phyloP scores from a whole-genome alignment of 2,797 vertebrate genomes.

The Apodemus agrarius region DNA sequence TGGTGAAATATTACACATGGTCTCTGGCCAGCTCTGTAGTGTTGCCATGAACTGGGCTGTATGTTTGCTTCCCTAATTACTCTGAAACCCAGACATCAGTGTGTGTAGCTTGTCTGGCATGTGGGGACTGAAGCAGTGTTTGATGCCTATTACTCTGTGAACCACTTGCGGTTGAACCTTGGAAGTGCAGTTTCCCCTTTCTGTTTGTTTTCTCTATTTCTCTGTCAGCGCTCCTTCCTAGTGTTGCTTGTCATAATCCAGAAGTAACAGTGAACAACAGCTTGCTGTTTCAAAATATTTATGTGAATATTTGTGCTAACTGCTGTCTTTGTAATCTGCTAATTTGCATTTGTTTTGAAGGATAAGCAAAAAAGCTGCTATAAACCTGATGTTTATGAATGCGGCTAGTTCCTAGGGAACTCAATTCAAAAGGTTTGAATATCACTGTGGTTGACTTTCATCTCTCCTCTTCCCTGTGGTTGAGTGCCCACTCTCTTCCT shows the following conservation, averaged over 20 bases:
- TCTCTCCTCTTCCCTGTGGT: neutral
- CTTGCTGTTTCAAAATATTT: conserved; percentile 57
- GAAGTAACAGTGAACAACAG: conserved; percentile 51
- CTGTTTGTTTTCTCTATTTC: neutral
- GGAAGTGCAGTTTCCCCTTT: neutral
- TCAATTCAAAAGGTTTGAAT: neutral
- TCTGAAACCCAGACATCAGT: neutral
- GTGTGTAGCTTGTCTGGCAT: neutral
- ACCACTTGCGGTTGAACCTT: neutral
- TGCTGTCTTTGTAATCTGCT: conserved; percentile 62
- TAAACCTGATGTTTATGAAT: conserved; percentile 38
- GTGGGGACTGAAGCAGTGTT: neutral
- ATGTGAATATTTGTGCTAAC: conserved; percentile 53
- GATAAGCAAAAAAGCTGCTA: conserved; percentile 14
- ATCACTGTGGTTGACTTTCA: neutral
- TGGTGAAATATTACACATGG: neutral
- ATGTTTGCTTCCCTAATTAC: neutral
- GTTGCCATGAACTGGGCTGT: neutral
- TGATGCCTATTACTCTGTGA: neutral
- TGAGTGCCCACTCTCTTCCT: neutral
- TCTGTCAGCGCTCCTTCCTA: neutral
- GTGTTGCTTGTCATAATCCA: neutral
- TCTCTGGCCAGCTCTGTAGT: neutral
- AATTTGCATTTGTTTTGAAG: conserved; percentile 64
- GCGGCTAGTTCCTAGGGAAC: conserved; percentile 29